Evolutionary conservation across 2,888 invertebrate genomes (phyloP).

Genomic region (Perizoma flavofasciatum): DNA sequence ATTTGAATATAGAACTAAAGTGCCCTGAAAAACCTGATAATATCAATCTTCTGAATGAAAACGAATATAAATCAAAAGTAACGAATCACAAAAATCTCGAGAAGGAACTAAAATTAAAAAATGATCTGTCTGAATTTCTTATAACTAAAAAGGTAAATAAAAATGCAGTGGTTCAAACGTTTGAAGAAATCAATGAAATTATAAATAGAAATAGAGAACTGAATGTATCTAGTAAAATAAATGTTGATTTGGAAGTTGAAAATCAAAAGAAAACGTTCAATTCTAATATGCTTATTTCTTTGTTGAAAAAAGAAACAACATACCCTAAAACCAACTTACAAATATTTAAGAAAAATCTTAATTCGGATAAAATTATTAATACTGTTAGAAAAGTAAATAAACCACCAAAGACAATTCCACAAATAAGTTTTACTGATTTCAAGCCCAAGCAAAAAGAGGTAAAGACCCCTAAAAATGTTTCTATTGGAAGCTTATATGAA

Average conservation of each 20-base stretch:
- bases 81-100: background rate
- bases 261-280: background rate
- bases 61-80: background rate
- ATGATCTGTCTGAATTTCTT: slow-evolving; percentile 13
- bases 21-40: background rate
- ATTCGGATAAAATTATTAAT: background rate
- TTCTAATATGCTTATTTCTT: slow-evolving; percentile 9
- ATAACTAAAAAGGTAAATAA: slow-evolving; percentile 13
- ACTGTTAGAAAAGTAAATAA: background rate
- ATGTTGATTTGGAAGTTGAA: background rate
- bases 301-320: slow-evolving; percentile 10
- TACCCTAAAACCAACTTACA: slow-evolving; percentile 10
- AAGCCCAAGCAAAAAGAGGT: background rate
- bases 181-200: slow-evolving; percentile 1
- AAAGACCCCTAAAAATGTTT: slow-evolving; percentile 5
- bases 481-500: slow-evolving; percentile 16
- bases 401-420: background rate
- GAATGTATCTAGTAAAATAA: background rate
- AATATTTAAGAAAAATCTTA: slow-evolving; percentile 4
- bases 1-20: background rate
- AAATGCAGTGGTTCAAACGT: background rate
- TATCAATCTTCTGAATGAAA: background rate
- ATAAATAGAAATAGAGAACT: background rate
- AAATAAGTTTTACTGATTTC: background rate
- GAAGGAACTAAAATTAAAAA: slow-evolving; percentile 7